A percentile compares a stretch with the other conserved stretches of the same genome.
Evolutionary conservation across 1,140 invertebrate genomes (phyloP).

Genomic region (Temnothorax nylanderi): DNA sequence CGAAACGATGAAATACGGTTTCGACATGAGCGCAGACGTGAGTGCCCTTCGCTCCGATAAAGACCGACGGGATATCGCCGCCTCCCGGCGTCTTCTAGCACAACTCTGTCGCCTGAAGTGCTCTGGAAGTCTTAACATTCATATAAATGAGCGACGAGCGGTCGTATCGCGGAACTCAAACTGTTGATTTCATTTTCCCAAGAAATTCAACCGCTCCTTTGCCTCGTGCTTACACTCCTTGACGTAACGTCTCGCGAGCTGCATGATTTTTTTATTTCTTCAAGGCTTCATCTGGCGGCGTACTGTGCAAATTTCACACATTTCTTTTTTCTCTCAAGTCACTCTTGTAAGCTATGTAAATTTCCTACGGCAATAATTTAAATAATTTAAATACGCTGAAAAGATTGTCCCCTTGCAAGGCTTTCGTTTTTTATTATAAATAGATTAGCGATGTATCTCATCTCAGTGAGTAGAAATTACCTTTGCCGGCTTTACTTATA

Average conservation of each 20-base stretch:
- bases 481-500: not conserved
- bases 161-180: not conserved
- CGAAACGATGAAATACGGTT: slow-evolving; percentile 13
- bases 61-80: not conserved
- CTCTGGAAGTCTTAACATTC: not conserved
- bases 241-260: not conserved
- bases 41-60: not conserved
- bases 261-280: not conserved
- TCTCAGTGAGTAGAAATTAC: not conserved
- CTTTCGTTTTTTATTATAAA: slow-evolving; percentile 16
- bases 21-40: not conserved
- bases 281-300: not conserved
- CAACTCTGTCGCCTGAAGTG: not conserved
- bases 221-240: not conserved
- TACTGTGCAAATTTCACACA: not conserved
- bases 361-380: not conserved
- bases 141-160: not conserved
- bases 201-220: slow-evolving; percentile 14
- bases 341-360: slow-evolving; percentile 1
- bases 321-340: slow-evolving; percentile 6
- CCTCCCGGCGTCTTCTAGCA: not conserved
- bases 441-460: not conserved
- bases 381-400: slow-evolving; percentile 24
- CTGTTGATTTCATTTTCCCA: slow-evolving; percentile 22
- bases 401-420: slow-evolving; percentile 49